A percentile compares a stretch with the other conserved stretches of the same genome.
Conservation (phyloP, 2,797 vertebrate species). For the Ibycter americanus region DNA sequence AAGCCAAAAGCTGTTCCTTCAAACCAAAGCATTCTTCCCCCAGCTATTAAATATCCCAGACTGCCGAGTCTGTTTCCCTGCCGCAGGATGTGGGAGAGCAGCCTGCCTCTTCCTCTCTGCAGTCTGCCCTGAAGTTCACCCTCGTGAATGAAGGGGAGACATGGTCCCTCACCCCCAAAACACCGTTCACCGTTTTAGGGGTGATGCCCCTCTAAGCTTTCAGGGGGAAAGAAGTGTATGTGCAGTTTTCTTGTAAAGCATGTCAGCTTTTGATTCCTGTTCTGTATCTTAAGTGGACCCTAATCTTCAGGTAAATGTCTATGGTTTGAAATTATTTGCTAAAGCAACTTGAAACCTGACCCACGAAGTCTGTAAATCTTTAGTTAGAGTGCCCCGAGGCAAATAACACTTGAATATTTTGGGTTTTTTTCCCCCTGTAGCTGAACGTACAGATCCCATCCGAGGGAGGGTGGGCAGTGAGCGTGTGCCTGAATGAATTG, state of each 20-base stretch:
- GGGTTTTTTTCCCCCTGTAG: background rate
- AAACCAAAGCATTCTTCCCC: conserved; percentile 55
- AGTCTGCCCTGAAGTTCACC: background rate
- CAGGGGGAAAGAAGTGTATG: background rate
- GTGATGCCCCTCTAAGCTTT: background rate
- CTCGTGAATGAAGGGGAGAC: background rate
- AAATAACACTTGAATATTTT: background rate
- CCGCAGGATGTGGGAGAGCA: conserved; percentile 20
- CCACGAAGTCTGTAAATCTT: conserved; percentile 37
- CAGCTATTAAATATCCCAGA: conserved; percentile 56
- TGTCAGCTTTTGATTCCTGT: background rate
- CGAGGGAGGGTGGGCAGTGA: background rate
- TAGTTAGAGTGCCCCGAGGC: conserved; percentile 31
- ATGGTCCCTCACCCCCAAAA: background rate
- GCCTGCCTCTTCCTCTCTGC: background rate
- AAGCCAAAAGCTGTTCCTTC: conserved; percentile 51
- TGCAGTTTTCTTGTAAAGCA: background rate
- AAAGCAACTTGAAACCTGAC: conserved; percentile 36
- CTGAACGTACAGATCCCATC: background rate
- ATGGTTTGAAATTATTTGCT: background rate
- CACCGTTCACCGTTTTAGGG: background rate
- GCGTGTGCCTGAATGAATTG: conserved; percentile 35
- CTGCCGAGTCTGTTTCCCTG: conserved; percentile 23
- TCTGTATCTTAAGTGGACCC: background rate
- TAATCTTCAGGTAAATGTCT: background rate